These are phyloP conservation scores for Linnaemya tessellans DNA, from an alignment of 2,888 invertebrate species.

Conservation along the genomic window DNA sequence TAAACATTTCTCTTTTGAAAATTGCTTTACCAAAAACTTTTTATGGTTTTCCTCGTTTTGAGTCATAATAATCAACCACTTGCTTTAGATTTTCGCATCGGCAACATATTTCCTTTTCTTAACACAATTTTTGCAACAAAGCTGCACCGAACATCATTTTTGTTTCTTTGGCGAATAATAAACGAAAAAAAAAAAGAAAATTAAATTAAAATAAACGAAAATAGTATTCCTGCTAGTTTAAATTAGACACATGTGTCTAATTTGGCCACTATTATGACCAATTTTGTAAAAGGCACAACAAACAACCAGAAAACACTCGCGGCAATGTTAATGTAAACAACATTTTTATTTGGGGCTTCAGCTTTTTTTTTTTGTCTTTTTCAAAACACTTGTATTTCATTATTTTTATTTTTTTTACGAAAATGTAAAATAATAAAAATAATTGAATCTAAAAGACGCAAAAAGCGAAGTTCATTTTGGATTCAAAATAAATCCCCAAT, in stretches of 20 bases:
- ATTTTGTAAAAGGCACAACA: conserved; percentile 38
- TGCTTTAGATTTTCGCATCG: conserved; percentile 52
- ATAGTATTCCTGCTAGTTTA: conserved; percentile 44
- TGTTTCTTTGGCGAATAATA: neutral
- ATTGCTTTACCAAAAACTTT: conserved; percentile 27
- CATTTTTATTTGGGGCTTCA: conserved; percentile 54
- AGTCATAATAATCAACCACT: conserved; percentile 71
- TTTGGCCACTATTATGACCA: conserved; percentile 66
- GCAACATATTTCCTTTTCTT: conserved; percentile 27
- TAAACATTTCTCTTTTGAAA: conserved; percentile 30
- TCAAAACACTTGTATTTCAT: conserved; percentile 50
- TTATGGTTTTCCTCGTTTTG: conserved; percentile 58
- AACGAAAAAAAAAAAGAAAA: conserved; percentile 1
- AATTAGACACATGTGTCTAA: conserved; percentile 71
- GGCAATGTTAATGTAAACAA: conserved; percentile 64
- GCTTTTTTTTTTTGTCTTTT: conserved; percentile 46
- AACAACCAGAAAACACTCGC: conserved; percentile 33
- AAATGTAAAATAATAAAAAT: conserved; percentile 41
- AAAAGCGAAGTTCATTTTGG: conserved; percentile 70
- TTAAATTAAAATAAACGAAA: conserved; percentile 36
- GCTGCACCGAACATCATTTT: conserved; percentile 34
- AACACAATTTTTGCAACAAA: conserved; percentile 54
- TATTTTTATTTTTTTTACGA: conserved; percentile 8
- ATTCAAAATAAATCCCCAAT: conserved; percentile 55
- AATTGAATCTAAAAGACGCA: conserved; percentile 57